Conservation (phyloP, 2,888 invertebrate genomes). For the Sesia bembeciformis region DNA sequence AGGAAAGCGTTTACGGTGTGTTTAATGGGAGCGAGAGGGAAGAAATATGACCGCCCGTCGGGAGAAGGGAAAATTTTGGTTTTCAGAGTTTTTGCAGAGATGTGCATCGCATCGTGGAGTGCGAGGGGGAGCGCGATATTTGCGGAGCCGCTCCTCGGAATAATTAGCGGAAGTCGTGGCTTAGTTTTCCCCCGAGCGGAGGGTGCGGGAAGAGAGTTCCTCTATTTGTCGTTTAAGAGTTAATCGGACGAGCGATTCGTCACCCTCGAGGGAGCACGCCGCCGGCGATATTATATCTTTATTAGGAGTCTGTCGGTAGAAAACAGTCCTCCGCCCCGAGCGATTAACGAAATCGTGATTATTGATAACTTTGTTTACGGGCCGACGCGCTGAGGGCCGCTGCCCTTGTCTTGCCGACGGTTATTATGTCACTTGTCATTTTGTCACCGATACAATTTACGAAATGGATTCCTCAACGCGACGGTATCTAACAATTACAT, state of each 20-base stretch:
- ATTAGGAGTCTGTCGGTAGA: conserved; percentile 51
- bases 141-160: conserved; percentile 56
- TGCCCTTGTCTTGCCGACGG: neutral
- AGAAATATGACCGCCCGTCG: conserved; percentile 71
- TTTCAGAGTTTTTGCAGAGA: conserved; percentile 73
- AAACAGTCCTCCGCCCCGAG: conserved; percentile 40
- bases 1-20: conserved; percentile 75
- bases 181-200: conserved; percentile 63
- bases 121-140: conserved; percentile 57
- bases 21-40: conserved; percentile 74
- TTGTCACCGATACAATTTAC: neutral
- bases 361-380: conserved; percentile 63
- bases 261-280: conserved; percentile 65
- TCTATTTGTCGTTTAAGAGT: conserved; percentile 75
- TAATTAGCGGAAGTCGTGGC: conserved; percentile 73
- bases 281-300: conserved; percentile 66
- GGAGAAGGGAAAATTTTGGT: conserved; percentile 72
- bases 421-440: neutral
- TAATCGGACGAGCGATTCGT: conserved; percentile 72
- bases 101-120: conserved; percentile 63
- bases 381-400: conserved; percentile 11
- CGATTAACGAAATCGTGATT: conserved; percentile 64
- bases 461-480: too few species aligned
- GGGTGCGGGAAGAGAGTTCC: conserved; percentile 62
- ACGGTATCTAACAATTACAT: too few species aligned